A percentile compares a stretch with the other conserved stretches of the same genome.
These are phyloP conservation scores for Andrena hattorfiana DNA, from an alignment of 2,888 invertebrate genomes.

Conservation along the genomic window DNA sequence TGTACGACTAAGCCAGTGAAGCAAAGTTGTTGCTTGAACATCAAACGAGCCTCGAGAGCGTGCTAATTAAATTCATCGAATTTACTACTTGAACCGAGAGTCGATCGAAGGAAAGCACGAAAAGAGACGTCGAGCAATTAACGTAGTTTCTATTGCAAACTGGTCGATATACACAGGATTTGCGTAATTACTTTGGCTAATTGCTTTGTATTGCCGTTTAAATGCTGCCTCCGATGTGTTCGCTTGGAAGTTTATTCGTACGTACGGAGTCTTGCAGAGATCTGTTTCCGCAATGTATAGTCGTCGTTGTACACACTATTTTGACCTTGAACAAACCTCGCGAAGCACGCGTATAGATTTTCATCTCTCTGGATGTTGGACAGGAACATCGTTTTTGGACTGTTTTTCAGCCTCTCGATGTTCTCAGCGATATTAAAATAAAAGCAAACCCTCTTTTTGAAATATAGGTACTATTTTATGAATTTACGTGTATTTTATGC, in stretches of 20 bases:
- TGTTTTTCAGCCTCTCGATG: neutral
- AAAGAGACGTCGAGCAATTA: slow-evolving; percentile 43
- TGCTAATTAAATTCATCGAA: slow-evolving; percentile 53
- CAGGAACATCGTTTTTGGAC: neutral
- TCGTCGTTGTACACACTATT: neutral
- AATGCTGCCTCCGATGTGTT: slow-evolving; percentile 19
- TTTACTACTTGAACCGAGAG: slow-evolving; percentile 28
- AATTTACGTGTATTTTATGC: too few relatives aligned
- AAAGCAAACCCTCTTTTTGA: too few relatives aligned
- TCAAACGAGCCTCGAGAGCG: slow-evolving; percentile 14
- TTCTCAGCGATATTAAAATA: too few relatives aligned
- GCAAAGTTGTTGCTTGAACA: slow-evolving; percentile 18
- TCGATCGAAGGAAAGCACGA: slow-evolving; percentile 38
- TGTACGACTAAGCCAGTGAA: neutral
- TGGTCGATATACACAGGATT: slow-evolving; percentile 32
- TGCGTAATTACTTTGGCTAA: slow-evolving; percentile 38
- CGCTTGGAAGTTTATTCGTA: slow-evolving; percentile 6
- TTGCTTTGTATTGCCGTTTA: slow-evolving; percentile 37
- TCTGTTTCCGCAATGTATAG: neutral
- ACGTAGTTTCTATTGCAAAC: slow-evolving; percentile 25
- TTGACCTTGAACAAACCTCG: neutral
- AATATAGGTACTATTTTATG: too few relatives aligned
- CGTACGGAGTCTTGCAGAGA: neutral
- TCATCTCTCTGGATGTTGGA: neutral
- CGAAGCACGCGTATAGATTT: neutral